phyloP scores from a whole-genome alignment of 2,113 vertebrate genomes.

The Muntiacus reevesi region DNA sequence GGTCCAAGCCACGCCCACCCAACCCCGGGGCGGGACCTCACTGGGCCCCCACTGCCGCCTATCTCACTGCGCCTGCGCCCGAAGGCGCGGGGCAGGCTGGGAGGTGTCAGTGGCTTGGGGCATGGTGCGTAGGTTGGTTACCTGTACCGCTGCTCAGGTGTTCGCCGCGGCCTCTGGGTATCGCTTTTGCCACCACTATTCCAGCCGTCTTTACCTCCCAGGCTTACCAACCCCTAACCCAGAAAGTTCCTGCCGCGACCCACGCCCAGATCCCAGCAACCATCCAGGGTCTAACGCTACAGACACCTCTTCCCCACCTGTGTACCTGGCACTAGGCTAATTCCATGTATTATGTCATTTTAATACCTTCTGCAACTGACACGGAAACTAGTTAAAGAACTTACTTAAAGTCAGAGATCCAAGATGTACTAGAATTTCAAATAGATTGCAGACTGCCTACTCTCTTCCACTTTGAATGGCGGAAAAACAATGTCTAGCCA shows the following conservation, averaged over 20 bases:
- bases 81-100: not conserved
- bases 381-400: not conserved
- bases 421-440: not conserved
- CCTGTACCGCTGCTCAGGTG: fast-evolving
- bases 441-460: not conserved
- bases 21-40: fast-evolving
- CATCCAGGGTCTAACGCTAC: not conserved
- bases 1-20: fast-evolving
- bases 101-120: fast-evolving
- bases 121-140: fast-evolving
- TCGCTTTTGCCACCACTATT: not conserved
- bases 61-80: not conserved
- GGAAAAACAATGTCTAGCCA: not conserved
- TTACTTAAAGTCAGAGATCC: not conserved
- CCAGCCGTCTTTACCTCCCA: not conserved
- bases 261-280: not conserved
- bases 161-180: not conserved
- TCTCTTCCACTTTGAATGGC: not conserved
- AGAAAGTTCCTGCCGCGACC: not conserved
- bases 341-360: not conserved
- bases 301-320: not conserved
- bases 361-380: not conserved
- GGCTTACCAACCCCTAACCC: no score
- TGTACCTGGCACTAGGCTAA: not conserved
- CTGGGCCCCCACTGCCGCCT: not conserved